phyloP scores from a whole-genome alignment of 2,888 invertebrate species.

The Spodoptera littoralis region DNA sequence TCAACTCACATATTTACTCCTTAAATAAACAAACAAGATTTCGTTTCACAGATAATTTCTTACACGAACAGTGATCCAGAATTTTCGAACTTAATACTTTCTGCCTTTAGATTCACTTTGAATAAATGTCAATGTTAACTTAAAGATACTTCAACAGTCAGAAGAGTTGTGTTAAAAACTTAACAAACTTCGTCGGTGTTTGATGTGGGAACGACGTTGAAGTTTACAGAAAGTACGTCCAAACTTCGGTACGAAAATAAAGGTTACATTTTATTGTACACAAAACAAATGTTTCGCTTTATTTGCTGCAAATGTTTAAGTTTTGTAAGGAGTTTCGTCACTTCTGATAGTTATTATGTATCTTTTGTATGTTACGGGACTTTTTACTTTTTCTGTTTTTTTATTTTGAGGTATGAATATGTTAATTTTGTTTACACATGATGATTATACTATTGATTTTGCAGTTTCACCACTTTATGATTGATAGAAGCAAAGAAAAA shows the following conservation, averaged over 20 bases:
- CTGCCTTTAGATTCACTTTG: constrained; percentile 43
- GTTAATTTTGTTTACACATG: too few relatives aligned
- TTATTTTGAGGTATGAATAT: too few relatives aligned
- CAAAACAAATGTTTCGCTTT: constrained; percentile 47
- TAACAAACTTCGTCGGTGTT: constrained; percentile 55
- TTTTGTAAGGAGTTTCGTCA: constrained; percentile 21
- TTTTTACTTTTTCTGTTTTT: too few relatives aligned
- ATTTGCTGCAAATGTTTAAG: constrained; percentile 37
- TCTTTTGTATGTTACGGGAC: neutral
- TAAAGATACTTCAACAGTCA: constrained; percentile 55
- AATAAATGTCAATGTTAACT: constrained; percentile 57
- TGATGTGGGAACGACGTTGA: constrained; percentile 57
- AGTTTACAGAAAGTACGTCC: constrained; percentile 46
- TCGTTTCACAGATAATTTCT: too few relatives aligned
- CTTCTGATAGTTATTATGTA: constrained; percentile 10
- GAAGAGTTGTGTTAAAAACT: constrained; percentile 62
- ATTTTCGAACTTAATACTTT: constrained; percentile 30
- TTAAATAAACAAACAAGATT: too few relatives aligned
- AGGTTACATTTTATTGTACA: constrained; percentile 47
- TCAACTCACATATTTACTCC: too few relatives aligned
- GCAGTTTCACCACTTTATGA: too few relatives aligned
- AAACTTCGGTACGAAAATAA: constrained; percentile 52
- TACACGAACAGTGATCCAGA: neutral
- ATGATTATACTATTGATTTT: too few relatives aligned
- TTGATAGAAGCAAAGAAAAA: too few relatives aligned